Conservation (phyloP, 2,888 invertebrate genomes). For the Leucoptera coffeella region DNA sequence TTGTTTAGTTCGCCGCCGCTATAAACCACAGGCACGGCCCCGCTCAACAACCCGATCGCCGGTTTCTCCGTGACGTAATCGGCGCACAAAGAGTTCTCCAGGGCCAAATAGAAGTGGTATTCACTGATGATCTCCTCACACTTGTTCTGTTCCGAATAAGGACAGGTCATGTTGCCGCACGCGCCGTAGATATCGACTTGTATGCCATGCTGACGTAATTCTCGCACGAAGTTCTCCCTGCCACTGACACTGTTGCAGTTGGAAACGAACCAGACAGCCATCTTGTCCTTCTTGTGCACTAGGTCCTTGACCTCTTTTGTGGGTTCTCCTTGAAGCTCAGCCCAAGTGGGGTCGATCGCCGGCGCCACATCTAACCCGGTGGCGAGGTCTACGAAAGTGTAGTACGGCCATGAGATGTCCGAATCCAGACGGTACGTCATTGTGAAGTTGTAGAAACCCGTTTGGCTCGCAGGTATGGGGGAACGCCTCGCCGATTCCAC, state of each 20-base stretch:
- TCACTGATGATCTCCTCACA: conserved; percentile 24
- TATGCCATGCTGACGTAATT: conserved; percentile 30
- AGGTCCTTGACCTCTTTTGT: background rate
- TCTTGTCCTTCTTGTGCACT: conserved; percentile 22
- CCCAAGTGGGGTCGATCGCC: conserved; percentile 13
- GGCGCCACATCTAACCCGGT: conserved; percentile 15
- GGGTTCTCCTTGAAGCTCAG: background rate
- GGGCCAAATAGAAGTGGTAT: conserved; percentile 62
- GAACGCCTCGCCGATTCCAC: conserved; percentile 30
- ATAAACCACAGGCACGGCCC: conserved; percentile 46
- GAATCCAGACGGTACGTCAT: conserved; percentile 51
- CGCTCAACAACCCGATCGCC: conserved; percentile 29
- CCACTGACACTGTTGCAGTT: conserved; percentile 1
- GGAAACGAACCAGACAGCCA: conserved; percentile 47
- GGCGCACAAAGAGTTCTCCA: conserved; percentile 62
- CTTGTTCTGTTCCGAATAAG: conserved; percentile 8
- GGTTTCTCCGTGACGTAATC: conserved; percentile 68
- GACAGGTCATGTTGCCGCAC: conserved; percentile 41
- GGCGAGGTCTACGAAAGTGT: conserved; percentile 13
- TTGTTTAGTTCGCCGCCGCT: conserved; percentile 42
- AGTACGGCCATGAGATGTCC: conserved; percentile 36
- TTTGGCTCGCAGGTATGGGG: conserved; percentile 10
- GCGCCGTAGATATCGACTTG: conserved; percentile 57
- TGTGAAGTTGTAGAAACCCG: conserved; percentile 47
- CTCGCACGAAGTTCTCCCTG: background rate